These are phyloP conservation scores for Therioaphis trifolii DNA, from an alignment of 2,888 invertebrate genomes.

Conservation along the genomic window DNA sequence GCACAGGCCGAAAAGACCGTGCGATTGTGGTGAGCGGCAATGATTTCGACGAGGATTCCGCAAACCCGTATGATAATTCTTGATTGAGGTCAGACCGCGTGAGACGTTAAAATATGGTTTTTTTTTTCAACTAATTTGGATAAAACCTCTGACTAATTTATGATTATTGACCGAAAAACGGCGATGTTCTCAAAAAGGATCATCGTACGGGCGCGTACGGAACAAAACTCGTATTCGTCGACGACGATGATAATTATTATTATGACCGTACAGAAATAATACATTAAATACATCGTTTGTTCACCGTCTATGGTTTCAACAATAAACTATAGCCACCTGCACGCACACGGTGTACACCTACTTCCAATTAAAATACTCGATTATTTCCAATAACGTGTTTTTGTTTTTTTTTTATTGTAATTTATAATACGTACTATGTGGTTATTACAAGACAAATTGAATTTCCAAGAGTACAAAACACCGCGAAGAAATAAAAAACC, in stretches of 20 bases:
- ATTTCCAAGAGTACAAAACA: too few relatives aligned
- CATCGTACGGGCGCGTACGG: background rate
- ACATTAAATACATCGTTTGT: background rate
- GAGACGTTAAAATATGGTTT: conserved; percentile 14
- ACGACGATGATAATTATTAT: too few relatives aligned
- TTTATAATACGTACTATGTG: background rate
- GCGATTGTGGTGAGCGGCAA: background rate
- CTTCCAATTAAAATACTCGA: conserved; percentile 40
- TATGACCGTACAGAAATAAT: conserved; percentile 19
- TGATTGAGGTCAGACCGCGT: conserved; percentile 4
- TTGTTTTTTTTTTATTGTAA: background rate
- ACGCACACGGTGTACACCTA: conserved; percentile 32
- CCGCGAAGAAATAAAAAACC: too few relatives aligned
- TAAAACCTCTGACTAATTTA: conserved; percentile 27
- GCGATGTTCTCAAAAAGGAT: background rate
- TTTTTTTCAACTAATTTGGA: conserved; percentile 29
- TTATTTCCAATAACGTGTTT: background rate
- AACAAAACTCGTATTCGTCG: background rate
- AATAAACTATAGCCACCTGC: conserved; percentile 36
- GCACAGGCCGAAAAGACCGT: background rate
- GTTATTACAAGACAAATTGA: background rate
- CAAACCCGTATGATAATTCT: conserved; percentile 23
- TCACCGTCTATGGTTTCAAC: conserved; percentile 12
- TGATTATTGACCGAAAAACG: conserved; percentile 29
- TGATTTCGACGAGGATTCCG: background rate